Percentiles rank a stretch among this genome's conserved stretches.
Conservation (phyloP, 2,113 vertebrate genomes). For the Crypturellus undulatus region DNA sequence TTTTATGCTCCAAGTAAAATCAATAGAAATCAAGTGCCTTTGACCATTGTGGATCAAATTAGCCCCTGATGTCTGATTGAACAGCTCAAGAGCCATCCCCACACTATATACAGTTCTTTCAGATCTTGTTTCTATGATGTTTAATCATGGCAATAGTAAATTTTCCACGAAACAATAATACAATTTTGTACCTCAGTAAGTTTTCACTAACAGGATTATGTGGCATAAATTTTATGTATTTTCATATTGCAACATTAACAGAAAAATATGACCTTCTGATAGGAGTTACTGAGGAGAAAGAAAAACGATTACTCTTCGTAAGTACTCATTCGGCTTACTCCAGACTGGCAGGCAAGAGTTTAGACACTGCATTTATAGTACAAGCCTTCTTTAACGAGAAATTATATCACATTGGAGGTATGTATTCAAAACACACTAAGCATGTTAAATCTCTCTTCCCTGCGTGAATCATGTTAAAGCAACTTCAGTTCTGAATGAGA, state of each 20-base stretch:
- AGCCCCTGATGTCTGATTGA: background rate
- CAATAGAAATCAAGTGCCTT: background rate
- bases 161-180: background rate
- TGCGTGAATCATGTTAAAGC: slow-evolving; percentile 8
- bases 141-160: background rate
- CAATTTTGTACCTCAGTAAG: background rate
- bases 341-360: background rate
- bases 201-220: background rate
- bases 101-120: background rate
- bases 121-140: background rate
- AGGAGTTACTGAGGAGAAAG: background rate
- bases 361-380: background rate
- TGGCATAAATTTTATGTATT: background rate
- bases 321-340: background rate
- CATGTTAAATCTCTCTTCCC: background rate
- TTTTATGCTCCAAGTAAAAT: background rate
- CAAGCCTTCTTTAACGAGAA: background rate
- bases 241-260: background rate
- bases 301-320: background rate
- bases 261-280: background rate
- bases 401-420: slow-evolving; percentile 36
- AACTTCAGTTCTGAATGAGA: background rate
- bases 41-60: background rate
- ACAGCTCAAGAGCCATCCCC: background rate
- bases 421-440: slow-evolving; percentile 27